Evolutionary conservation across 2,888 invertebrate genomes (phyloP), one percentile per base, ranked within the genome.

Genomic region (Chalcis sispes): DNA sequence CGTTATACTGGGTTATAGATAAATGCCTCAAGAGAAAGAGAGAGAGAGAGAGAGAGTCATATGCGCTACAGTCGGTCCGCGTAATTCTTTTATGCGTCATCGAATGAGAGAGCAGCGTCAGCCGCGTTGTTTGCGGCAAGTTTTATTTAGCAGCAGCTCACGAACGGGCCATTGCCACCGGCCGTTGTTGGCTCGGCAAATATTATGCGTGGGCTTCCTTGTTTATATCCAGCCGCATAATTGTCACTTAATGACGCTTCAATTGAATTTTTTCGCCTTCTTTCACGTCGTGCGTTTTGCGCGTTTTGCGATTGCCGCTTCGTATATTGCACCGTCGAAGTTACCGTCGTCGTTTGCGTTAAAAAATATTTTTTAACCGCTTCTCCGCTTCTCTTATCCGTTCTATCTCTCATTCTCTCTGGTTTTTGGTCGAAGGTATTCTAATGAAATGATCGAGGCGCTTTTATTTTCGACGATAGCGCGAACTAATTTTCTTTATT

Each of bases 81-180:
- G 62, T 71, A 61, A 71, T 56, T 56, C 48, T 48, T 13, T 32
- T 18, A 36, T 54, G 71, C 71, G 54, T 64, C 64, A 65, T 46
- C 54, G 54, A 61, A 7, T 36, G 42, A 8, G n/a, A 42, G 15
- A 23, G 10, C 40, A 40, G 32, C n/a, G n/a, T 23, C 36, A 27
- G 52, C 10, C 27, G 23, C 1, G 5, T 40, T 42, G 42, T 52
- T 52, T 61, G 42, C 48, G 48, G 46, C 23, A 29, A 58, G 48
- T 65, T 72, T 72, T 72, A 72, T 72, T 72, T 72, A 62, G 70
- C 20, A 20, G 15, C 15, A 58, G 66, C 52, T 29, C 42, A 42
- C 7, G 2, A 13, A 15, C 70, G 50, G 70, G 71, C 71, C 71
- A 71, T 71, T 61, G 62, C 71, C 71, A 54, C 62, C 62, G 15